phyloP scores from a whole-genome alignment of 2,113 vertebrate genomes.

The Hippocampus comes region DNA sequence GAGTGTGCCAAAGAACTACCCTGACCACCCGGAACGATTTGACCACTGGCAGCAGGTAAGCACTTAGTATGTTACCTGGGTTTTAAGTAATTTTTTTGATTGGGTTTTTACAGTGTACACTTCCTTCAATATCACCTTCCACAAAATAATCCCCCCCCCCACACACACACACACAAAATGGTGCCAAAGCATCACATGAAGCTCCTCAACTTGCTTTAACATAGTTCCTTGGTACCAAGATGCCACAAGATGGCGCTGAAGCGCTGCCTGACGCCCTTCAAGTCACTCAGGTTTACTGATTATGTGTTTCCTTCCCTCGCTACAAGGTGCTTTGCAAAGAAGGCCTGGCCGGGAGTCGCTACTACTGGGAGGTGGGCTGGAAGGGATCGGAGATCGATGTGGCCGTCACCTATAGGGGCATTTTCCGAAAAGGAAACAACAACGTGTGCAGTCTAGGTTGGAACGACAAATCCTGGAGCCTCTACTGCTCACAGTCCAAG shows the following conservation, averaged over 20 bases:
- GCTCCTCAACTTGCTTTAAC: too few species aligned
- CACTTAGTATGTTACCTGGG: neutral
- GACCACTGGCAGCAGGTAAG: conserved; percentile 76
- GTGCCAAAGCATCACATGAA: too few species aligned
- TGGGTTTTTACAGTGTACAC: too few species aligned
- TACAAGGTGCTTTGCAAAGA: conserved; percentile 70
- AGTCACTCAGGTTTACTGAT: neutral
- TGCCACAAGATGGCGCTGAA: too few species aligned
- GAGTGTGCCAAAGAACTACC: conserved; percentile 62
- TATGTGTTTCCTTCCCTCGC: neutral
- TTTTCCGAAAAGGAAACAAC: conserved; percentile 70
- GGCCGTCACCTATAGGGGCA: conserved; percentile 73
- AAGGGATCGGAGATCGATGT: conserved; percentile 73
- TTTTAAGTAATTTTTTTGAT: too few species aligned
- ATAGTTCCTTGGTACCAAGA: too few species aligned
- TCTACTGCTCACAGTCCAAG: conserved; percentile 76
- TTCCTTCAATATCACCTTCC: too few species aligned
- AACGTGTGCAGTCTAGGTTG: conserved; percentile 78
- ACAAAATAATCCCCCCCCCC: too few species aligned
- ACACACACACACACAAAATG: too few species aligned
- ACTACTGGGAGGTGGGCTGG: conserved; percentile 79
- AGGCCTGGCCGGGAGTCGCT: conserved; percentile 69
- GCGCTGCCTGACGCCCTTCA: too few species aligned
- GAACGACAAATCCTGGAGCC: conserved; percentile 81
- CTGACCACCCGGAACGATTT: conserved; percentile 69